Evolutionary conservation across 2,888 invertebrate species (phyloP).

Genomic region (Chloroclysta siterata): DNA sequence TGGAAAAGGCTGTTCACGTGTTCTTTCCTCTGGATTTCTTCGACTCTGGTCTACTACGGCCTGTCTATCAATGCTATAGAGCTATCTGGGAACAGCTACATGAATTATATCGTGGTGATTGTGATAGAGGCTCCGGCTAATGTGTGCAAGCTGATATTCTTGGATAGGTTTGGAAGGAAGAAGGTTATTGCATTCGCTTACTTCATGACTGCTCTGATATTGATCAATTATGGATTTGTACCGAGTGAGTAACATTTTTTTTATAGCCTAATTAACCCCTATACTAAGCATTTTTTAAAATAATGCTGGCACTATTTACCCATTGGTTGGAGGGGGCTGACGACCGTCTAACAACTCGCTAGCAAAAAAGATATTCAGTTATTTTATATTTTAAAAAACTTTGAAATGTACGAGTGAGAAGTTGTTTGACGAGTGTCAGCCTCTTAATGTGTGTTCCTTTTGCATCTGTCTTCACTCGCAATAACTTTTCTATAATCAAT

Average conservation of each 20-base stretch:
- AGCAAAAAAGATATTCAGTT: no score
- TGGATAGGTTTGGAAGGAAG: slow-evolving; percentile 88
- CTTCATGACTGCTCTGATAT: slow-evolving; percentile 86
- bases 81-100: slow-evolving; percentile 89
- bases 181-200: slow-evolving; percentile 86
- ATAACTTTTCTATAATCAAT: background rate
- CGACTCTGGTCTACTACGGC: slow-evolving; percentile 92
- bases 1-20: slow-evolving; percentile 87
- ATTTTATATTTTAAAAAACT: no score
- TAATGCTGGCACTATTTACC: no score
- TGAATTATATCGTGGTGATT: slow-evolving; percentile 89
- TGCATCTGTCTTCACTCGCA: background rate
- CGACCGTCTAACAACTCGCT: no score
- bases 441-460: no score
- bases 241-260: slow-evolving; percentile 73
- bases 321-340: no score
- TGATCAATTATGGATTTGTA: slow-evolving; percentile 86
- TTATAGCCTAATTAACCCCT: background rate
- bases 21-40: slow-evolving; percentile 91
- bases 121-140: slow-evolving; percentile 91
- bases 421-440: no score
- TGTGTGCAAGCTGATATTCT: slow-evolving; percentile 85
- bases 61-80: slow-evolving; percentile 91
- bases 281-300: background rate
- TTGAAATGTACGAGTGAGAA: no score